Conservation (phyloP, 1,140 invertebrate genomes). For the Nephotettix cincticeps region DNA sequence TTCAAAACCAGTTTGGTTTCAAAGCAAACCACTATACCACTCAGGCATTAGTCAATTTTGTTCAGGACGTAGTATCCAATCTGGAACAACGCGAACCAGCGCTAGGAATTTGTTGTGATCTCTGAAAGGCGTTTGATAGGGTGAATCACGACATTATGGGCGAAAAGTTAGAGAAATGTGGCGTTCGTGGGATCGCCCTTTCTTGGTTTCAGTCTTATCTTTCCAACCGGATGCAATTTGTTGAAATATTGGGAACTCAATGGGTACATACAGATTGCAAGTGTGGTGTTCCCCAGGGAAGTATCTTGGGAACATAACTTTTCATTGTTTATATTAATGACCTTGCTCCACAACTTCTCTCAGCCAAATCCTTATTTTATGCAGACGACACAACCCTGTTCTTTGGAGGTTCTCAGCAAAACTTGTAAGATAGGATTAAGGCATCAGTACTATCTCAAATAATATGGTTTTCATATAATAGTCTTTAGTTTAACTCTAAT, state of each 20-base stretch:
- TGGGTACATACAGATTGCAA: too few species aligned
- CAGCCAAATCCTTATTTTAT: background rate
- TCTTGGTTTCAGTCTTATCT: background rate
- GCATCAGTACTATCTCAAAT: background rate
- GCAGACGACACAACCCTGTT: background rate
- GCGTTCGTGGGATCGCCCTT: background rate
- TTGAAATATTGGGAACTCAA: background rate
- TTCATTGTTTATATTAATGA: too few species aligned
- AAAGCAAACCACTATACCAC: background rate
- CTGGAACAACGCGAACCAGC: slow-evolving; percentile 1
- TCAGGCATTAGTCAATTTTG: slow-evolving; percentile 21
- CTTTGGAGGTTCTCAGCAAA: background rate
- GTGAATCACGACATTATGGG: background rate
- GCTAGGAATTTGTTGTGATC: background rate
- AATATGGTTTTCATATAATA: too few species aligned
- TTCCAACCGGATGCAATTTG: background rate
- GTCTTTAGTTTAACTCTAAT: too few species aligned
- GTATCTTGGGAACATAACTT: too few species aligned
- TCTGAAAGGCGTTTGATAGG: background rate
- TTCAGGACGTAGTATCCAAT: background rate
- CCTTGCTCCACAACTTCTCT: background rate
- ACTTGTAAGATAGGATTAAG: background rate
- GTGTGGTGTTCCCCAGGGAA: too few species aligned
- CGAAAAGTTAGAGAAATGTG: background rate
- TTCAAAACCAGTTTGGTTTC: slow-evolving; percentile 9